Evolutionary conservation across 2,888 invertebrate genomes (phyloP).

Genomic region (Apantesis nais): DNA sequence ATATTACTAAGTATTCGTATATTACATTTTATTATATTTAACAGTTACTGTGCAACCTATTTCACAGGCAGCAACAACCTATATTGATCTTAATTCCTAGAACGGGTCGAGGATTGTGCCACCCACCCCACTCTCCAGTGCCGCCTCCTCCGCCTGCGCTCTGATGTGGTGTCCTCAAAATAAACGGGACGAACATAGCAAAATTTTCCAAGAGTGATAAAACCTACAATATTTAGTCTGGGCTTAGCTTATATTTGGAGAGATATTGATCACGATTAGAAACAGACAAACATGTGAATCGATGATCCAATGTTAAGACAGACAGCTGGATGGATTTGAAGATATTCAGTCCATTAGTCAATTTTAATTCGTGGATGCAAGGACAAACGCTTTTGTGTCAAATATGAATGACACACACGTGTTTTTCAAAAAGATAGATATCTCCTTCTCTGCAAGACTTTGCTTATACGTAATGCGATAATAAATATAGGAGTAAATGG

Average conservation of each 20-base stretch:
- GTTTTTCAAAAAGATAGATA: no score
- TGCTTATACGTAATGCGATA: no score
- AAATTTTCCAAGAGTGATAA: background rate
- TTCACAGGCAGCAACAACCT: constrained; percentile 11
- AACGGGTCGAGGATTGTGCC: constrained; percentile 17
- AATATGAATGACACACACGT: no score
- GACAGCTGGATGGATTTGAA: no score
- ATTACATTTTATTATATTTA: background rate
- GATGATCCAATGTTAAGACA: background rate
- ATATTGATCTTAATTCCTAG: constrained; percentile 30
- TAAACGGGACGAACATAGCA: constrained; percentile 5
- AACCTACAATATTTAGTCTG: background rate
- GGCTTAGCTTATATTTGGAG: background rate
- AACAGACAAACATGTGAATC: background rate
- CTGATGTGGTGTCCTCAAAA: constrained; percentile 17
- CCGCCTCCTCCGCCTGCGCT: constrained; percentile 5
- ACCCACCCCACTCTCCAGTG: constrained; percentile 5
- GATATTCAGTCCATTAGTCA: no score
- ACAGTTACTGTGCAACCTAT: constrained; percentile 1
- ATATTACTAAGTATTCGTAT: no score
- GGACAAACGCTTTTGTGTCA: no score
- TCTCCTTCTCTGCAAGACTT: no score
- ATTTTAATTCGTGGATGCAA: no score
- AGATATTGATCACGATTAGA: background rate
- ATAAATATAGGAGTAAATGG: no score